phyloP scores from a whole-genome alignment of 2,797 vertebrate genomes.

The Chaetophractus vellerosus region DNA sequence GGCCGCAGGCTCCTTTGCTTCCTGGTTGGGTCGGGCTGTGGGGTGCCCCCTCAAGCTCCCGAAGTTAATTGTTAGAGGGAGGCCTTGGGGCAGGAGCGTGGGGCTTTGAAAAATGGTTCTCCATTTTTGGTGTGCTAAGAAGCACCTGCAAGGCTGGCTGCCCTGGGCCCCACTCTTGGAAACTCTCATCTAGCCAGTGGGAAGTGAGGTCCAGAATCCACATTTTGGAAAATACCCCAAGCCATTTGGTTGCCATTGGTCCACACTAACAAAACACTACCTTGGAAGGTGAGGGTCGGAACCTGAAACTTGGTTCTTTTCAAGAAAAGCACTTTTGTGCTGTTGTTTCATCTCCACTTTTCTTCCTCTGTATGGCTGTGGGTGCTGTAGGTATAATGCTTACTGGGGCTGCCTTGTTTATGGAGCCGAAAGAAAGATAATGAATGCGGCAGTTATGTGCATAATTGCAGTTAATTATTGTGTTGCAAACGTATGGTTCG shows the following conservation, averaged over 20 bases:
- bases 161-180: background rate
- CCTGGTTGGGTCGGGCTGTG: background rate
- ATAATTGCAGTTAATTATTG: slow-evolving; percentile 68
- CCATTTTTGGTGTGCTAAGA: background rate
- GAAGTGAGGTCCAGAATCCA: background rate
- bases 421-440: slow-evolving; percentile 43
- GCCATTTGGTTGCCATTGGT: background rate
- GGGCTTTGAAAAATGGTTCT: background rate
- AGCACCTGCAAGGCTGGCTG: too few species aligned
- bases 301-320: background rate
- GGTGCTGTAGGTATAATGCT: background rate
- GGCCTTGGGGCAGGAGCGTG: background rate
- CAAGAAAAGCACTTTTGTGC: background rate
- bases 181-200: background rate
- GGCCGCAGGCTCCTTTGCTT: background rate
- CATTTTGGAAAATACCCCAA: background rate
- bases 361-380: background rate
- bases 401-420: background rate
- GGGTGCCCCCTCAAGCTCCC: background rate
- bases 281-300: background rate
- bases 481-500: slow-evolving; percentile 61
- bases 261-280: background rate
- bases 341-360: background rate
- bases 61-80: background rate
- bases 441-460: slow-evolving; percentile 48